Evolutionary conservation across 2,113 vertebrate genomes (phyloP).

Genomic region (Cathartes aura): DNA sequence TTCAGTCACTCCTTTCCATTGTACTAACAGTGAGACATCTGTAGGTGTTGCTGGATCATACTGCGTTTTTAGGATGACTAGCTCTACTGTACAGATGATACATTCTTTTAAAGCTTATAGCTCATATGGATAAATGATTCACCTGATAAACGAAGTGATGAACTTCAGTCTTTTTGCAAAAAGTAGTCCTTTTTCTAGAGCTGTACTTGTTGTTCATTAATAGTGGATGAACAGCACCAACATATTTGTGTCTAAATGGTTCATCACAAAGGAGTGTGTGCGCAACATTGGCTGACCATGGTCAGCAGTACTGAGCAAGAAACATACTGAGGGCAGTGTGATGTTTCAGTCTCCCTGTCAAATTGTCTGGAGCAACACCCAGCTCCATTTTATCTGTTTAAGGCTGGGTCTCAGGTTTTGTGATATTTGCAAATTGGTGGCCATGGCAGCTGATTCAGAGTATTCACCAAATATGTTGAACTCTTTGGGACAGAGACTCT

Average conservation of each 20-base stretch:
- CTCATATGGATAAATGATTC: neutral
- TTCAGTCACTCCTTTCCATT: neutral
- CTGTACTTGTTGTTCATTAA: neutral
- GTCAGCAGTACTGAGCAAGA: neutral
- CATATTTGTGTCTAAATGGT: neutral
- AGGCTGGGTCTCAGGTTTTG: neutral
- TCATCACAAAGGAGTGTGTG: neutral
- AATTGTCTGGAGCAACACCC: neutral
- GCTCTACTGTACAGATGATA: neutral
- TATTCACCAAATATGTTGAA: neutral
- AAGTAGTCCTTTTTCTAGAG: neutral
- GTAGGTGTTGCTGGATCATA: neutral
- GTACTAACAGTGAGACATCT: neutral
- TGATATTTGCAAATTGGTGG: neutral
- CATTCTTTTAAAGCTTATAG: neutral
- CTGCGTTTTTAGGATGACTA: neutral
- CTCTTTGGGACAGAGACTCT: neutral
- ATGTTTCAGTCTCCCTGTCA: neutral
- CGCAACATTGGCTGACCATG: neutral
- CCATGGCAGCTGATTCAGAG: neutral
- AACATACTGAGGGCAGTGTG: rapidly evolving
- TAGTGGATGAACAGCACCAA: neutral
- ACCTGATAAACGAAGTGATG: neutral
- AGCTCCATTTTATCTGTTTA: neutral
- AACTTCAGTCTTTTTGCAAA: neutral